These are phyloP conservation scores for Drosophila subobscura DNA, from an alignment of 1,140 invertebrate species.

Conservation along the genomic window DNA sequence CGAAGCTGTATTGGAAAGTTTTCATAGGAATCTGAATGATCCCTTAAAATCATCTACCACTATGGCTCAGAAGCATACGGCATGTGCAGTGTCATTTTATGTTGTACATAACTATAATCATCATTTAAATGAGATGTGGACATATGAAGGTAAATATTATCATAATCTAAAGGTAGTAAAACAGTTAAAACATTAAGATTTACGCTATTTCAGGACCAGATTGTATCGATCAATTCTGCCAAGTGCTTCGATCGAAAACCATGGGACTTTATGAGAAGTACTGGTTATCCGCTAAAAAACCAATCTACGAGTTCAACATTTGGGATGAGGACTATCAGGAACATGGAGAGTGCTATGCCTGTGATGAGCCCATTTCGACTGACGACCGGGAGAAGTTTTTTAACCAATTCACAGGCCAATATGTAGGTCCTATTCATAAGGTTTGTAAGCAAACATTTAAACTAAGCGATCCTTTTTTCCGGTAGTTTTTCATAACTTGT, in stretches of 20 bases:
- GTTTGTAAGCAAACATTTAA: not conserved
- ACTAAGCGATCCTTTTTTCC: not conserved
- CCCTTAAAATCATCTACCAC: not conserved
- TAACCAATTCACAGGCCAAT: conserved; percentile 2
- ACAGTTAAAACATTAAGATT: no score
- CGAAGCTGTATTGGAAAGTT: conserved; percentile 2
- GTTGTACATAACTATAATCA: conserved; percentile 6
- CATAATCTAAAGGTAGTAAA: no score
- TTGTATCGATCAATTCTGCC: conserved; percentile 6
- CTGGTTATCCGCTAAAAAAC: conserved; percentile 1
- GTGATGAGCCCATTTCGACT: not conserved
- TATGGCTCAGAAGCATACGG: not conserved
- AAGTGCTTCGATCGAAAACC: not conserved
- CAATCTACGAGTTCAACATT: not conserved
- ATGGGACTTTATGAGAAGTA: conserved; percentile 4
- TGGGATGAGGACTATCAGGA: not conserved
- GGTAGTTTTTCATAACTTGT: conserved; percentile 13
- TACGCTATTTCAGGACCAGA: not conserved
- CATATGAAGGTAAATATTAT: conserved; percentile 5
- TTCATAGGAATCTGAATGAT: not conserved
- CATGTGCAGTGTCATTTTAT: conserved; percentile 12
- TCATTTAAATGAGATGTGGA: conserved; percentile 1
- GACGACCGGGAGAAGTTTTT: not conserved
- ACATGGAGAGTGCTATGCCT: not conserved
- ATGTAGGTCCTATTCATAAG: not conserved